phyloP scores from a whole-genome alignment of 2,797 vertebrate genomes.

The Buphagus erythrorhynchus region DNA sequence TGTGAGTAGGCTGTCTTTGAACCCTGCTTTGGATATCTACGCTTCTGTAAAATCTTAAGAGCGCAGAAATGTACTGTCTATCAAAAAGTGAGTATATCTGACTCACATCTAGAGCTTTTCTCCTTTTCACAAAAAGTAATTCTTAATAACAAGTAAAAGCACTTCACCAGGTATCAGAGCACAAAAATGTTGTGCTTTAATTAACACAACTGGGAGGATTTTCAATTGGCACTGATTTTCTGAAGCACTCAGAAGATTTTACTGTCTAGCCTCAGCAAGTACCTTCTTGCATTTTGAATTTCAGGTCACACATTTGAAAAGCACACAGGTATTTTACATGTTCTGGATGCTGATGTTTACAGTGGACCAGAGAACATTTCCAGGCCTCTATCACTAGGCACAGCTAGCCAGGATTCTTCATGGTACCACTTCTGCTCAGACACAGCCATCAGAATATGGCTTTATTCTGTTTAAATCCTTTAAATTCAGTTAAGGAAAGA shows the following conservation, averaged over 20 bases:
- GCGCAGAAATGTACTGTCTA: background rate
- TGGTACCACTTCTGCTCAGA: background rate
- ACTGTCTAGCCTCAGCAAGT: background rate
- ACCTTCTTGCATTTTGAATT: background rate
- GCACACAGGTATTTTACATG: background rate
- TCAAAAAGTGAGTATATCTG: background rate
- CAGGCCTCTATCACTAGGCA: background rate
- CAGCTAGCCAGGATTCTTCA: background rate
- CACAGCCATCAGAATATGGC: background rate
- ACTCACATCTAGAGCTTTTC: background rate
- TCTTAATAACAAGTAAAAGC: background rate
- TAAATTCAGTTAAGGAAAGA: background rate
- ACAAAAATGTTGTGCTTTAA: background rate
- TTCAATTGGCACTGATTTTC: background rate
- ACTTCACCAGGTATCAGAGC: background rate
- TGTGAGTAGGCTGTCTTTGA: background rate
- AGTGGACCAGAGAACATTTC: fast-evolving
- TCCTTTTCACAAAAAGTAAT: background rate
- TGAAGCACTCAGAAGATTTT: background rate
- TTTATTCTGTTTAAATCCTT: background rate
- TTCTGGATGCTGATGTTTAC: background rate
- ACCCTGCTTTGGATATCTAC: background rate
- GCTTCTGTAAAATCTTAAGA: background rate
- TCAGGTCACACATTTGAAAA: background rate
- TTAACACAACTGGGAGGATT: background rate